Evolutionary conservation across 2,113 vertebrate species (phyloP), one percentile per base, ranked within the genome.

Genomic region (Pelvicachromis taeniatus): DNA sequence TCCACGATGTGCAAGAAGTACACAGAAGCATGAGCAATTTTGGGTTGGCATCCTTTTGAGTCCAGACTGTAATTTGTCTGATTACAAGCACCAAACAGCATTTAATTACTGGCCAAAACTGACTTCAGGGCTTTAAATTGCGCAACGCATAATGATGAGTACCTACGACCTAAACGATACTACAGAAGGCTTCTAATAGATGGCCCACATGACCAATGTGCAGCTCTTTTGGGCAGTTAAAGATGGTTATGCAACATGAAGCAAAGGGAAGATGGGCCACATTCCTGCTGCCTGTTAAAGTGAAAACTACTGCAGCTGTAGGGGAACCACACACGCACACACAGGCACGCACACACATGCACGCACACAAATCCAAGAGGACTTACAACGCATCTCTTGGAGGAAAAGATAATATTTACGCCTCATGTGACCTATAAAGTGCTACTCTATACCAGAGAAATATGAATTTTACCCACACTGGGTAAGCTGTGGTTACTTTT

Each of bases 221-320:
- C 53, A 50, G 31, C 6, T 81, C 52, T 87, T 89, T 88, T 84
- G 81, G 70, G 65, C 58, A 83, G 68, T 65, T 85, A 48, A 80
- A 70, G 61, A 77, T 42, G 48, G 81, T 94, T 94, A 93, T 91
- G 87, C 52, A 91, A 89, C 45, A 75, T 42, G 73, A 53, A n/a
- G 52, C 68, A 77, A 90, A 80, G 82, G 77, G 80, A 92, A 87
- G 86, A 93, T 80, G 55, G 80, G 77, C 42, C 78, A 86, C 91
- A 95, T 95, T 95, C 91, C 89, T 93, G 61, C 83, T 91, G 87
- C 84, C 87, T 92, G 83, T 61, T 89, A 88, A 88, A 92, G 88
- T 93, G 83, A 94, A 92, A 93, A 91, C 78, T 83, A 84, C 82
- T 82, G 31, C 53, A 80, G 77, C 73, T 29, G 79, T 73, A 81